Conservation (phyloP, 2,888 invertebrate genomes). For the Timema podura region DNA sequence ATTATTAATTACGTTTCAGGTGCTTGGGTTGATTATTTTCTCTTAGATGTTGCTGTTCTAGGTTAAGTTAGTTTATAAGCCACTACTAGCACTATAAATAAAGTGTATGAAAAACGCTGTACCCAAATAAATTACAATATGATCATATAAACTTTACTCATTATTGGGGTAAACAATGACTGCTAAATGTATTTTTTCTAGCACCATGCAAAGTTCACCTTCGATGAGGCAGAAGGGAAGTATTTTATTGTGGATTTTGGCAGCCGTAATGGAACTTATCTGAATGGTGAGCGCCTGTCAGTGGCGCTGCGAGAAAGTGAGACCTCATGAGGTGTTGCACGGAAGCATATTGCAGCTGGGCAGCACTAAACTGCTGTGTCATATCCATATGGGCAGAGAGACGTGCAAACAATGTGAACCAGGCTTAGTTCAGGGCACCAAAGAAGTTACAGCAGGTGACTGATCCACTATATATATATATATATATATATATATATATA, state of each 20-base stretch:
- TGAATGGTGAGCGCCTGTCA: constrained; percentile 72
- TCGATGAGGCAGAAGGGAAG: constrained; percentile 54
- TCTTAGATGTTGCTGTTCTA: too few species aligned
- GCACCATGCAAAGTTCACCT: constrained; percentile 68
- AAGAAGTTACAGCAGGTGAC: not conserved
- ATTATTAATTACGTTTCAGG: too few species aligned
- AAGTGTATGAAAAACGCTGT: not conserved
- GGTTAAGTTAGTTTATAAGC: not conserved
- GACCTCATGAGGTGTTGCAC: constrained; percentile 59
- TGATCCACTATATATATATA: too few species aligned
- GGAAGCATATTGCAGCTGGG: constrained; percentile 65
- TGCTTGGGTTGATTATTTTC: too few species aligned
- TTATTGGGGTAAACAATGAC: not conserved
- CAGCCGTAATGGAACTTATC: constrained; percentile 81
- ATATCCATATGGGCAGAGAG: constrained; percentile 80
- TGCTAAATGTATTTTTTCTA: constrained; percentile 41
- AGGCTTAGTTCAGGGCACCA: constrained; percentile 59
- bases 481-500: too few species aligned
- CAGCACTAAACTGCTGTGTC: constrained; percentile 68
- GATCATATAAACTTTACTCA: too few species aligned
- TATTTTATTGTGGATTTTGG: constrained; percentile 75
- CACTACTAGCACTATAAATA: not conserved
- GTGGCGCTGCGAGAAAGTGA: constrained; percentile 66
- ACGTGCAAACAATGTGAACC: constrained; percentile 95
- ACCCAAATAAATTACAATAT: too few species aligned